A percentile compares a stretch with the other conserved stretches of the same genome.
Conservation (phyloP, 2,888 invertebrate genomes). For the Eupithecia exiguata region DNA sequence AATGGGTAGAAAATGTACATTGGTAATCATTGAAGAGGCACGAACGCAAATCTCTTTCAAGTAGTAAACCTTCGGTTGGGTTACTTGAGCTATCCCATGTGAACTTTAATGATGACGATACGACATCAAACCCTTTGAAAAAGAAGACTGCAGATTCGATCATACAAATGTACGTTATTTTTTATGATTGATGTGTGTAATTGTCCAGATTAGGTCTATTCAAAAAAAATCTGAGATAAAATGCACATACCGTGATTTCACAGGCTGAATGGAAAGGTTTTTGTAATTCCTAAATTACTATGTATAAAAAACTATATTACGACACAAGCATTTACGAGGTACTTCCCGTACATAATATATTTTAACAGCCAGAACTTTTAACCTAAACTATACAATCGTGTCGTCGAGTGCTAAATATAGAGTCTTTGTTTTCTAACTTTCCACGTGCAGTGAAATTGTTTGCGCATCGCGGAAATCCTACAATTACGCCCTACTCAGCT, state of each 20-base stretch:
- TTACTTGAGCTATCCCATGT: background rate
- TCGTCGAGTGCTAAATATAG: slow-evolving; percentile 14
- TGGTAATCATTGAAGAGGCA: background rate
- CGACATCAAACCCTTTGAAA: background rate
- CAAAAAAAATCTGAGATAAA: too few relatives aligned
- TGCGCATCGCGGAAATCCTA: slow-evolving; percentile 63
- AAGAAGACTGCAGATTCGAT: too few relatives aligned
- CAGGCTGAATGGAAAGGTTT: too few relatives aligned
- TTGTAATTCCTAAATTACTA: too few relatives aligned
- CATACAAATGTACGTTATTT: too few relatives aligned
- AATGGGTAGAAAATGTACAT: background rate
- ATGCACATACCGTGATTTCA: too few relatives aligned
- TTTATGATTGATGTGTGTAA: too few relatives aligned
- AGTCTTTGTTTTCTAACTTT: slow-evolving; percentile 57
- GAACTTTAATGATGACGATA: slow-evolving; percentile 1
- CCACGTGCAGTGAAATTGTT: slow-evolving; percentile 64
- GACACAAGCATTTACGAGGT: too few relatives aligned
- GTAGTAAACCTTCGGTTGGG: slow-evolving; percentile 17
- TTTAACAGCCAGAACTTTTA: too few relatives aligned
- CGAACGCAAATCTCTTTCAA: slow-evolving; percentile 2
- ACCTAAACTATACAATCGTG: slow-evolving; percentile 3
- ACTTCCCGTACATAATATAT: too few relatives aligned
- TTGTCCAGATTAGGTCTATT: too few relatives aligned
- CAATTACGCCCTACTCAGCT: slow-evolving; percentile 57
- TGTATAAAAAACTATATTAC: too few relatives aligned